These are phyloP conservation scores for Drosophila diplacantha DNA, from an alignment of 2,888 invertebrate species.

Conservation along the genomic window DNA sequence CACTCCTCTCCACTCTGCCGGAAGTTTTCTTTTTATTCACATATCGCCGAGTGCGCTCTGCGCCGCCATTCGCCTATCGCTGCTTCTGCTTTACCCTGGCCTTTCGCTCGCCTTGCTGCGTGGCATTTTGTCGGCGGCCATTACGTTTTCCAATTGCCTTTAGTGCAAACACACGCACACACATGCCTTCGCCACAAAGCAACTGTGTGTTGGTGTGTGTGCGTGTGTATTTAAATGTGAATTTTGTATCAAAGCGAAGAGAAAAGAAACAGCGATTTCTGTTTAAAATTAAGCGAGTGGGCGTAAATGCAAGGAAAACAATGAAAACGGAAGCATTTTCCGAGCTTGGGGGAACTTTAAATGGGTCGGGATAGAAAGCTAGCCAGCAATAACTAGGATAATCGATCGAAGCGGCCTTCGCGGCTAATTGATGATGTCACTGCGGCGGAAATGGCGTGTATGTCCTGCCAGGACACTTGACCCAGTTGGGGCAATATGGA, in stretches of 20 bases:
- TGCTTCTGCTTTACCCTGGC: conserved; percentile 47
- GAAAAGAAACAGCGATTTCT: conserved; percentile 44
- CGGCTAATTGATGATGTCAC: conserved; percentile 27
- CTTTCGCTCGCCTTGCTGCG: conserved; percentile 47
- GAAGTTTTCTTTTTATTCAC: conserved; percentile 67
- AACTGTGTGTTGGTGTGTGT: conserved; percentile 13
- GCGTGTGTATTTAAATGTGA: conserved; percentile 22
- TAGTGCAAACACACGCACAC: conserved; percentile 36
- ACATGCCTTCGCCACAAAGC: conserved; percentile 12
- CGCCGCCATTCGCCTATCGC: conserved; percentile 47
- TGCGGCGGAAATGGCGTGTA: conserved; percentile 10
- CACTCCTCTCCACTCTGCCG: conserved; percentile 48
- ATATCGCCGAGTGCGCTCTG: conserved; percentile 44
- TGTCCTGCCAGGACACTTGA: conserved; percentile 46
- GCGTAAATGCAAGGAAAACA: conserved; percentile 40
- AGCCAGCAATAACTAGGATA: conserved; percentile 11
- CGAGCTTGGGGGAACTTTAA: background rate
- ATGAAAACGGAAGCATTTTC: conserved; percentile 33
- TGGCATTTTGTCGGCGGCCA: conserved; percentile 68
- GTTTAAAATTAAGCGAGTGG: conserved; percentile 48
- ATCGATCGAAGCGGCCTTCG: conserved; percentile 18
- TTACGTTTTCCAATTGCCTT: conserved; percentile 69
- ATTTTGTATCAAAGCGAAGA: conserved; percentile 27
- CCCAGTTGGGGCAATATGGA: conserved; percentile 28
- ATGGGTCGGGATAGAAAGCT: background rate